Conservation (phyloP, 1,140 invertebrate genomes). For the Caenorhabditis latens region DNA sequence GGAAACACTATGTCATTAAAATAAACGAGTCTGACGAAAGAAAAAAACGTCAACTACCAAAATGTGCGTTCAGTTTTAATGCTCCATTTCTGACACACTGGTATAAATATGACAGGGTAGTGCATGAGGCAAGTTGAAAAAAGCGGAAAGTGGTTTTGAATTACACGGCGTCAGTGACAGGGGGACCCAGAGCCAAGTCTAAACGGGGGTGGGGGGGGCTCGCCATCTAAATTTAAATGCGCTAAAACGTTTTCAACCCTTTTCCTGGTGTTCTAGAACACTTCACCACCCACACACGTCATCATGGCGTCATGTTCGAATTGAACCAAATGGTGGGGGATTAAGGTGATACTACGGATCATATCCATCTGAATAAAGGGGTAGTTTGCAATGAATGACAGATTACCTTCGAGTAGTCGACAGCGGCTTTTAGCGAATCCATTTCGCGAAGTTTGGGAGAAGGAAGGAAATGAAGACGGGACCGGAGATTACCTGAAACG, state of each 20-base stretch:
- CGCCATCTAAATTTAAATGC: slow-evolving; percentile 29
- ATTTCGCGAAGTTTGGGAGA: slow-evolving; percentile 23
- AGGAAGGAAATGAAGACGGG: background rate
- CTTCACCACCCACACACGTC: slow-evolving; percentile 33
- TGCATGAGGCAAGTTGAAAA: slow-evolving; percentile 21
- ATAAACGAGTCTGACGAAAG: background rate
- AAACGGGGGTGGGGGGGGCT: slow-evolving; percentile 13
- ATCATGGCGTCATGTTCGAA: slow-evolving; percentile 48
- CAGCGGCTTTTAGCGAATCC: slow-evolving; percentile 49
- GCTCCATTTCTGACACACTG: slow-evolving; percentile 30
- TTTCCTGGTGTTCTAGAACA: slow-evolving; percentile 19
- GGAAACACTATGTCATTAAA: background rate
- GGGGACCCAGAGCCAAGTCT: background rate
- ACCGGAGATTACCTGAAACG: background rate
- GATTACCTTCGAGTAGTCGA: slow-evolving; percentile 54
- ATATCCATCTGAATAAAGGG: background rate
- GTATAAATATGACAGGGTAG: slow-evolving; percentile 47
- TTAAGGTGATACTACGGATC: slow-evolving; percentile 18
- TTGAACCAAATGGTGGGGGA: background rate
- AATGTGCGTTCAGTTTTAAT: background rate
- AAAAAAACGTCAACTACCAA: background rate
- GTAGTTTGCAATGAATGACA: slow-evolving; percentile 17
- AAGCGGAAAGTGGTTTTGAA: slow-evolving; percentile 40
- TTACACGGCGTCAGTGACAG: slow-evolving; percentile 47
- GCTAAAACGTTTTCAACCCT: slow-evolving; percentile 30